These are phyloP conservation scores for Spodoptera frugiperda DNA, from an alignment of 1,140 invertebrate genomes.

Conservation along the genomic window DNA sequence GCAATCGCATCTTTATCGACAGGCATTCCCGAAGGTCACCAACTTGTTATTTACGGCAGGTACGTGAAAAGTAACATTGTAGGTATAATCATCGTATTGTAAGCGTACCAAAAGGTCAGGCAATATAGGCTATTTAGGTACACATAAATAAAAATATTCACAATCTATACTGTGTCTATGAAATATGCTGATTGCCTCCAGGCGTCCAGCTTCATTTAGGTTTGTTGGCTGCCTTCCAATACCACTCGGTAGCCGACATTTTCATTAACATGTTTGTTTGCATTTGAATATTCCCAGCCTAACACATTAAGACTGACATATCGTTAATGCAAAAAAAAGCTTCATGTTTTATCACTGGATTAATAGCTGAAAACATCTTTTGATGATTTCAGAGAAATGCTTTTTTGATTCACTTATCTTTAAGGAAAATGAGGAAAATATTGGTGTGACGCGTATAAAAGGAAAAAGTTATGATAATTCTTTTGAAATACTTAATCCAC, in stretches of 20 bases:
- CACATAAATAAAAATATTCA: not conserved
- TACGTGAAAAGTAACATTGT: conserved; percentile 35
- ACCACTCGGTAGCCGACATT: conserved; percentile 6
- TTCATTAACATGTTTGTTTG: conserved; percentile 4
- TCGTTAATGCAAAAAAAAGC: too few relatives aligned
- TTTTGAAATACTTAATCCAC: not conserved
- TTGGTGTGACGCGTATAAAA: not conserved
- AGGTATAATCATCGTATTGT: not conserved
- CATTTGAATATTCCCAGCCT: not conserved
- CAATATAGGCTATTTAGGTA: not conserved
- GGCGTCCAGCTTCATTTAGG: not conserved
- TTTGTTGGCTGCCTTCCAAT: conserved; percentile 19
- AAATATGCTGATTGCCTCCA: conserved; percentile 13
- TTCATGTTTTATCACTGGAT: too few relatives aligned
- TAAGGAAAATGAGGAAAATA: too few relatives aligned
- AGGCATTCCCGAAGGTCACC: conserved; percentile 75
- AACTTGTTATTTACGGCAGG: conserved; percentile 77
- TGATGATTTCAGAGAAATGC: too few relatives aligned
- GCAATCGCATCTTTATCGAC: conserved; percentile 64
- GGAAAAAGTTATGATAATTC: not conserved
- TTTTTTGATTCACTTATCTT: too few relatives aligned
- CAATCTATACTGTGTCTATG: not conserved
- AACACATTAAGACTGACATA: conserved; percentile 1
- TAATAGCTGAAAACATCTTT: too few relatives aligned
- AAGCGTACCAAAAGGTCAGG: not conserved